Base-by-base conservation (phyloP, 2,797 vertebrate species). In the Craterocephalus amniculus region DNA sequence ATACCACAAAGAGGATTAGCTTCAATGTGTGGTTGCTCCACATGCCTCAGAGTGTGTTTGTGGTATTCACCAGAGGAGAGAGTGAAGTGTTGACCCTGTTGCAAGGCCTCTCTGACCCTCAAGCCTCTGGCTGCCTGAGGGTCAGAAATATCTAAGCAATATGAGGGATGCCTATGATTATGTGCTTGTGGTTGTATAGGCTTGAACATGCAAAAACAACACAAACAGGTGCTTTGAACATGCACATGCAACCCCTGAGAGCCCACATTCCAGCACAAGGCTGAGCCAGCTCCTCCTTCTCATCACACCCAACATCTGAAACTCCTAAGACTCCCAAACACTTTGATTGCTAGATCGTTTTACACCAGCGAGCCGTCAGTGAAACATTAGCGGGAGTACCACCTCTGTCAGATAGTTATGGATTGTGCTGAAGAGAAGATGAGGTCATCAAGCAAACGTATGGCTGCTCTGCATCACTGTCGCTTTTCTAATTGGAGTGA, bases 391-490 rank as follows among this genome's bases (percentile, higher is more conserved):
- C 31, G 45, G 82, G 80, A 67, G 74, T 43, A 51, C 26, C 73
- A 45, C 59, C 64, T 64, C 64, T 60, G 74, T 87, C 79, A 66
- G 68, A 81, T 45, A 61, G 58, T 73, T 91, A 88, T 86, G 69
- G 87, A 88, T 88, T 61, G 78, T n/a, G 57, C 66, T 29, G 62
- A 61, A 67, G 66, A 24, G 80, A 81, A 77, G 83, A 88, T 92
- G 92, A 93, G 88, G 86, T 93, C 92, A 92, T 71, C 67, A 12
- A 36, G 79, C 59, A 57, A 83, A 86, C 51, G 69, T 76, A 79
- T 75, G 52, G 68, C 88, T 88, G 90, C 80, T 67, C 78, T 76
- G 78, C 71, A 65, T 93, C 91, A 90, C 87, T 86, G 91, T 89
- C 83, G 83, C 79, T 88, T 79, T 83, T 79, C 74, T 77, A 89